Evolutionary conservation across 1,140 invertebrate genomes (phyloP).

Genomic region (Pygmarrhopalites habei): DNA sequence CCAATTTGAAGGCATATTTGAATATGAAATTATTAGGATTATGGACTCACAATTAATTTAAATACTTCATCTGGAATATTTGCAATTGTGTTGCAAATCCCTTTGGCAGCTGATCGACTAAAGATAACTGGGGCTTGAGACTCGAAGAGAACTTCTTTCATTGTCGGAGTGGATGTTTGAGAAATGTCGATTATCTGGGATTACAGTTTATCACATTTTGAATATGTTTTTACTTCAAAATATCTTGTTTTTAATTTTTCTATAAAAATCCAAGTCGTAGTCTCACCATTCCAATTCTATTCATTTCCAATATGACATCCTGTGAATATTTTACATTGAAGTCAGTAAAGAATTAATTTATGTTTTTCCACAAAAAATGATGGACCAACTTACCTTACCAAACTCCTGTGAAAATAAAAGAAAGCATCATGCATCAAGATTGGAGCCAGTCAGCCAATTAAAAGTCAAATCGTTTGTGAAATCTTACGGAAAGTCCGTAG

Average conservation of each 20-base stretch:
- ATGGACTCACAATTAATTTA: slow-evolving; percentile 43
- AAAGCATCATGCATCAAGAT: too few relatives aligned
- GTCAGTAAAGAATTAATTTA: neutral
- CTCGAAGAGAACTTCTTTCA: slow-evolving; percentile 44
- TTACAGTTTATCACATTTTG: too few relatives aligned
- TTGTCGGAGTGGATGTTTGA: slow-evolving; percentile 47
- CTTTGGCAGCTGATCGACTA: slow-evolving; percentile 49
- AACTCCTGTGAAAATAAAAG: too few relatives aligned
- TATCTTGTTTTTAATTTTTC: too few relatives aligned
- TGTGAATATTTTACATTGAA: too few relatives aligned
- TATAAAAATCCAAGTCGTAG: too few relatives aligned
- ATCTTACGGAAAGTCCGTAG: slow-evolving; percentile 42
- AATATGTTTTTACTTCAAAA: too few relatives aligned
- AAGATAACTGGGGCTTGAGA: slow-evolving; percentile 49
- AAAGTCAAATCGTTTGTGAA: too few relatives aligned
- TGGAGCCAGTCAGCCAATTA: too few relatives aligned
- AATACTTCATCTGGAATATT: slow-evolving; percentile 50
- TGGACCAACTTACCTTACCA: slow-evolving; percentile 42
- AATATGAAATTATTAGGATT: too few relatives aligned
- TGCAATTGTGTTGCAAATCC: slow-evolving; percentile 46
- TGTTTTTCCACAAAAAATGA: neutral
- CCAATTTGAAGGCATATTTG: neutral
- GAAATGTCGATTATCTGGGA: slow-evolving; percentile 51
- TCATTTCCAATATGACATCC: slow-evolving; percentile 30
- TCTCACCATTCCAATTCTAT: slow-evolving; percentile 47